A percentile compares a stretch with the other conserved stretches of the same genome.
Conservation (phyloP, 2,888 invertebrate genomes). For the Tridacna gigas region DNA sequence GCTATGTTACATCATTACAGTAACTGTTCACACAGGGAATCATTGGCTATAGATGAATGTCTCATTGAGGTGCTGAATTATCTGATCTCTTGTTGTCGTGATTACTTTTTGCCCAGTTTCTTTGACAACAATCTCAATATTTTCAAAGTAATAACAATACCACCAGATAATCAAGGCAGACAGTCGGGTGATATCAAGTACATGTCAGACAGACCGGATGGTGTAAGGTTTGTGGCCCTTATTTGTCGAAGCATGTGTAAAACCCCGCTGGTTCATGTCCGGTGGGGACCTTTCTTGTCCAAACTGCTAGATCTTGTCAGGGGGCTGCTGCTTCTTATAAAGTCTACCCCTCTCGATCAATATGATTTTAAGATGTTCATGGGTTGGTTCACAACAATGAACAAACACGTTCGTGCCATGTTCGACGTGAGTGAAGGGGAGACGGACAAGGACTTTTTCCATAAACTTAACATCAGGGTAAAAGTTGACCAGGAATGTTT, state of each 20-base stretch:
- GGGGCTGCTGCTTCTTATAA: neutral
- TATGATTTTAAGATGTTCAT: neutral
- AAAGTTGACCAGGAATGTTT: neutral
- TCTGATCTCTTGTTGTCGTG: neutral
- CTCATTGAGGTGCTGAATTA: neutral
- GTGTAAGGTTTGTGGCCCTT: neutral
- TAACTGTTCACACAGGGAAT: neutral
- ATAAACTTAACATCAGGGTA: neutral
- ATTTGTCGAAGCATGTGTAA: neutral
- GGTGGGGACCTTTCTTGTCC: neutral
- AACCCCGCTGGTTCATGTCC: neutral
- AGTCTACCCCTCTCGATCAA: neutral
- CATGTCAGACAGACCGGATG: neutral
- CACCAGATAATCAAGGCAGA: neutral
- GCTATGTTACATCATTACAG: slow-evolving; percentile 11
- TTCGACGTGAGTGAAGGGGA: neutral
- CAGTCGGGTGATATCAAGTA: slow-evolving; percentile 8
- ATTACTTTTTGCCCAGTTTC: neutral
- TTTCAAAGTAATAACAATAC: neutral
- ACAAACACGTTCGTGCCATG: neutral
- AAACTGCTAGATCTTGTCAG: slow-evolving; percentile 10
- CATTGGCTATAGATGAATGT: neutral
- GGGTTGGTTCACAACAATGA: neutral
- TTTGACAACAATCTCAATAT: slow-evolving; percentile 8
- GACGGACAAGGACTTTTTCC: neutral